phyloP scores from a whole-genome alignment of 2,113 vertebrate species.

The Tautogolabrus adspersus region DNA sequence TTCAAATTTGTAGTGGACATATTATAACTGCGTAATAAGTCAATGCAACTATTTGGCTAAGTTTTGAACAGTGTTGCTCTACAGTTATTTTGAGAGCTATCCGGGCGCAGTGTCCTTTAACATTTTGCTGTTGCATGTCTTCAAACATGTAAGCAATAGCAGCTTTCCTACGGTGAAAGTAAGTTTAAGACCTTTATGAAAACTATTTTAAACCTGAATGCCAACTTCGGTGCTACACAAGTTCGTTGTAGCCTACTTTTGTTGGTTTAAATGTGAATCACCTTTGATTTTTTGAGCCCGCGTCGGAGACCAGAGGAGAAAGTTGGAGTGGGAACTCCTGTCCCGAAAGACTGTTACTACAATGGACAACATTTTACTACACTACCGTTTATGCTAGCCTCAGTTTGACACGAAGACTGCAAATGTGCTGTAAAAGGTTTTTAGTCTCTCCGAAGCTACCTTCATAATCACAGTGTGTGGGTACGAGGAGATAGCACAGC shows the following conservation, averaged over 20 bases:
- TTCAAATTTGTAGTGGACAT: conserved; percentile 6
- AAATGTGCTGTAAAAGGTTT: conserved; percentile 38
- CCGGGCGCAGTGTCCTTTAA: conserved; percentile 32
- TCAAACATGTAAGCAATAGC: conserved; percentile 39
- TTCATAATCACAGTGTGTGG: conserved; percentile 63
- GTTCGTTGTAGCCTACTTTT: conserved; percentile 17
- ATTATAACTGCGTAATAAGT: not conserved
- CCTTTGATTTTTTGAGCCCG: conserved; percentile 71
- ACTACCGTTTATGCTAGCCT: not conserved
- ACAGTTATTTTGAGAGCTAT: conserved; percentile 20
- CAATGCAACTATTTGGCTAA: not conserved
- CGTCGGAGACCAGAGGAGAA: conserved; percentile 58
- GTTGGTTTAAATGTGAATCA: conserved; percentile 55
- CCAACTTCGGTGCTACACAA: conserved; percentile 20
- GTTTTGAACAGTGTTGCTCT: conserved; percentile 9
- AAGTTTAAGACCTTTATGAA: conserved; percentile 54
- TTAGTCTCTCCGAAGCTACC: conserved; percentile 15
- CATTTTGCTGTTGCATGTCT: conserved; percentile 10
- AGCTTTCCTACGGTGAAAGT: conserved; percentile 16
- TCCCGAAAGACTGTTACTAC: conserved; percentile 53
- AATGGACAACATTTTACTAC: conserved; percentile 32
- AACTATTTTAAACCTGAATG: conserved; percentile 19
- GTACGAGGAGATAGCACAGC: conserved; percentile 72
- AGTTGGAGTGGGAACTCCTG: conserved; percentile 66
- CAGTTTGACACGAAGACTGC: conserved; percentile 7